These are phyloP conservation scores for Pitta sordida DNA, from an alignment of 2,113 vertebrate species.

Conservation along the genomic window DNA sequence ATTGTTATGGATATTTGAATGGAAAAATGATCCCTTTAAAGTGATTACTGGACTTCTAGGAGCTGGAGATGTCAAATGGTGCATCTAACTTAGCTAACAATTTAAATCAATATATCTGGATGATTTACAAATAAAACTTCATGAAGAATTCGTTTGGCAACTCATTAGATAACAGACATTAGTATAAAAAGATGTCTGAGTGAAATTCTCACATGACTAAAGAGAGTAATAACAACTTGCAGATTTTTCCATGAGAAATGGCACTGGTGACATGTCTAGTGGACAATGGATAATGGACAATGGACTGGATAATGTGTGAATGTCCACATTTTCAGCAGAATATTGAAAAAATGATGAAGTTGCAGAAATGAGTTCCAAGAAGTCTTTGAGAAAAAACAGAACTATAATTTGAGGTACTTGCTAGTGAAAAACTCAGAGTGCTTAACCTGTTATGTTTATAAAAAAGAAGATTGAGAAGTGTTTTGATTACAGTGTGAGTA, in stretches of 20 bases:
- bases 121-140: neutral
- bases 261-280: neutral
- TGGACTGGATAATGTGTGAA: accelerated
- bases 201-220: neutral
- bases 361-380: neutral
- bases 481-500: neutral
- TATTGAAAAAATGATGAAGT: neutral
- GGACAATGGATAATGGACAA: too few species aligned
- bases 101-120: neutral
- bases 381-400: neutral
- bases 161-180: neutral
- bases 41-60: neutral
- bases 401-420: neutral
- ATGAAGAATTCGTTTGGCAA: neutral
- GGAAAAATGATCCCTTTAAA: neutral
- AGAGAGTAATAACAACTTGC: neutral
- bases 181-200: neutral
- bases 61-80: neutral
- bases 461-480: neutral
- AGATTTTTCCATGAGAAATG: neutral
- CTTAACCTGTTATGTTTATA: neutral
- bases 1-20: neutral
- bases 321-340: neutral
- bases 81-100: neutral
- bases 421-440: neutral